A percentile compares a stretch with the other conserved stretches of the same genome.
Conservation (phyloP, 2,113 vertebrate genomes). For the Potamarius usumacintae region DNA sequence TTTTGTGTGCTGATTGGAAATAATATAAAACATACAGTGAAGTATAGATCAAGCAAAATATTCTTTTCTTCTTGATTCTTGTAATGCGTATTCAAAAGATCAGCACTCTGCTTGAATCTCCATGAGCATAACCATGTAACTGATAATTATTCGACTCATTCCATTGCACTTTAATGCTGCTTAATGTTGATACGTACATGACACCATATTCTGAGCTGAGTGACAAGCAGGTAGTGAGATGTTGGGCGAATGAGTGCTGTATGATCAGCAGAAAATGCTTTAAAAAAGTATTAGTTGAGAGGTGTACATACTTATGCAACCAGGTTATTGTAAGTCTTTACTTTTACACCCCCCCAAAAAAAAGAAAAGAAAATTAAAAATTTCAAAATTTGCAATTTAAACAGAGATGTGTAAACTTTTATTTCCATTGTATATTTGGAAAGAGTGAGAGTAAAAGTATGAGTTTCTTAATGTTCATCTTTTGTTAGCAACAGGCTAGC, state of each 20-base stretch:
- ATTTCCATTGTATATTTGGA: not conserved
- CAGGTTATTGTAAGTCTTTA: not conserved
- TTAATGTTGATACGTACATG: not conserved
- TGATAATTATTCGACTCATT: not conserved
- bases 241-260: not conserved
- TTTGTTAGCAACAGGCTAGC: too few relatives aligned
- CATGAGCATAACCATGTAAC: not conserved
- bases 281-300: not conserved
- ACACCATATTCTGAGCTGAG: not conserved
- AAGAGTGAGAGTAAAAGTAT: not conserved
- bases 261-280: not conserved
- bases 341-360: not conserved
- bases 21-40: not conserved
- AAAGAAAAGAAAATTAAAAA: too few relatives aligned
- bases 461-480: too few relatives aligned
- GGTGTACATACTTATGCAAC: not conserved
- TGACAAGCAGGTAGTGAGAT: too few relatives aligned
- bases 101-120: not conserved
- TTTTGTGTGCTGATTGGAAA: not conserved
- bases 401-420: not conserved
- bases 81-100: not conserved
- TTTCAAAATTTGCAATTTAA: not conserved
- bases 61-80: not conserved
- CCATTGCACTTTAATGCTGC: not conserved
- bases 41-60: not conserved